Evolutionary conservation across 2,113 vertebrate genomes (phyloP).

Genomic region (Ailuropoda melanoleuca): DNA sequence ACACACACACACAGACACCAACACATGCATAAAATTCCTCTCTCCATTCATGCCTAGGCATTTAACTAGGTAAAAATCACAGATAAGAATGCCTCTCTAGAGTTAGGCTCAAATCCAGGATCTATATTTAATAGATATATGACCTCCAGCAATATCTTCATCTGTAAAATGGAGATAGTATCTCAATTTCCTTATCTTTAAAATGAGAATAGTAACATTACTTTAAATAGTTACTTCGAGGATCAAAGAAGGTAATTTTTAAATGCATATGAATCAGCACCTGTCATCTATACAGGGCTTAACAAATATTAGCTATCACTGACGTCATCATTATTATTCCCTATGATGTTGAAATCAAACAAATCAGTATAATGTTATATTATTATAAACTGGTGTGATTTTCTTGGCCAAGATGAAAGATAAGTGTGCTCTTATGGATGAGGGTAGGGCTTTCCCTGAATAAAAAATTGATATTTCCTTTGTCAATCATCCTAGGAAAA

Average conservation of each 20-base stretch:
- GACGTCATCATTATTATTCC: not conserved
- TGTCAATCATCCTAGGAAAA: not conserved
- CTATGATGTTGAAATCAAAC: not conserved
- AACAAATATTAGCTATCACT: not conserved
- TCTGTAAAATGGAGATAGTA: not conserved
- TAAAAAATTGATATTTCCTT: not conserved
- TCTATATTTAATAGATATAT: not conserved
- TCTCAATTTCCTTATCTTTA: not conserved
- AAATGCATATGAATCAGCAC: not conserved
- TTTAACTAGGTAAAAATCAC: not conserved
- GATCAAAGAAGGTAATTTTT: not conserved
- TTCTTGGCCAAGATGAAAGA: not conserved
- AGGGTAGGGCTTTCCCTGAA: not conserved
- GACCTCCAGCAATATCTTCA: not conserved
- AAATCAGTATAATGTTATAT: not conserved
- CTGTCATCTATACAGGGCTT: not conserved
- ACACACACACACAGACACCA: no score
- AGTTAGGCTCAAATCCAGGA: not conserved
- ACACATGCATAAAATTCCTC: not conserved
- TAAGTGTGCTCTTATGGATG: not conserved
- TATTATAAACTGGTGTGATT: not conserved
- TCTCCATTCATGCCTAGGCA: not conserved
- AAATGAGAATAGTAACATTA: not conserved
- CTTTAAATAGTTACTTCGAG: not conserved
- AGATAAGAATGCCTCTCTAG: not conserved